Evolutionary conservation across 1,140 invertebrate species (phyloP), one percentile per base, ranked within the genome.

Genomic region (Rhagoletis pomonella): DNA sequence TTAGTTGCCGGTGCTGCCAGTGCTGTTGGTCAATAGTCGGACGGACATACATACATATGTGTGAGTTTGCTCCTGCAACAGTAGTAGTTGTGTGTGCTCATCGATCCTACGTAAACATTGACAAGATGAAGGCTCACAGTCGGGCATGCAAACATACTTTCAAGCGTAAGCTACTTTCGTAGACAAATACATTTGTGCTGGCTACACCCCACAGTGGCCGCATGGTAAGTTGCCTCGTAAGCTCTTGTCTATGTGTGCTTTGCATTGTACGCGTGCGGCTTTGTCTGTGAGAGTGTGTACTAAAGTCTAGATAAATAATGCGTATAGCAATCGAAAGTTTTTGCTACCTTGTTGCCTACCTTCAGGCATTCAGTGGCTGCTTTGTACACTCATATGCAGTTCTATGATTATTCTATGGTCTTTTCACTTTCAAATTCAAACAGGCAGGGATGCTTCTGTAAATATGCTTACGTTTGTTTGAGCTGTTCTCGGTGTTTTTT

Each of bases 51-150:
- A 29, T 29, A 29, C 42, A 47, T 47, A 42, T 47, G 67, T 44
- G 44, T 44, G 42, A 55, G 50, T 29, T 29, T 29, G 29, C 29
- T 29, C 29, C 29, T 29, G 29, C 29, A 29, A 29, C 29, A 29
- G 29, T 29, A 29, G 29, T 29, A 29, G 29, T 29, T 29, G 29
- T 47, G 67, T 73, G 39, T 44, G 42, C 67, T 7, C 42, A 73
- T 47, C 67, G 39, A 73, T 73, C 17, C 67, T 73, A 4, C 44
- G 39, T 73, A 44, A 73, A 73, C 42, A 44, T 73, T 73, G 42
- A 73, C 17, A 73, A 73, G 67, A 73, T 73, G 67, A 39, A n/a
- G 29, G 29, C 65, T 2, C 65, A 67, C 39, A 67, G 29, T 67
- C 12, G 12, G 12, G 65, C 67, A 17, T 2, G 42, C 67, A 44